Conservation (phyloP, 2,797 vertebrate genomes). For the Pantherophis alleghaniensis region DNA sequence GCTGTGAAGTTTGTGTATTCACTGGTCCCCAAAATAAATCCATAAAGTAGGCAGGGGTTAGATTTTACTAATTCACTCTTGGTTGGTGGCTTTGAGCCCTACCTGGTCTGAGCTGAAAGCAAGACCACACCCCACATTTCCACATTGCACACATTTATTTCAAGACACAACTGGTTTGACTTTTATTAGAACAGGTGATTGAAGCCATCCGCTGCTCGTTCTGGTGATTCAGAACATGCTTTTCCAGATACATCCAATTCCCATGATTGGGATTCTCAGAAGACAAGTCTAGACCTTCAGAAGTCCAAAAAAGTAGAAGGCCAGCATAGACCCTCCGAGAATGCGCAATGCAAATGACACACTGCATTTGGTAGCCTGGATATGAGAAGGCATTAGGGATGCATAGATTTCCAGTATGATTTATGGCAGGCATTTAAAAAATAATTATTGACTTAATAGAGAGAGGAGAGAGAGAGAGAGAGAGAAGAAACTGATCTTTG, state of each 20-base stretch:
- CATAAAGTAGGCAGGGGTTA: neutral
- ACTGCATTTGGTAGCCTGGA: neutral
- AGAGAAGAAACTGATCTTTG: neutral
- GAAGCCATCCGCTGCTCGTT: neutral
- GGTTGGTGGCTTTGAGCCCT: neutral
- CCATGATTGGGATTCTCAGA: neutral
- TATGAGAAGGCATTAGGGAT: neutral
- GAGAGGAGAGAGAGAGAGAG: too few species aligned
- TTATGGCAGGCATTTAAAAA: neutral
- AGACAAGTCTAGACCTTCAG: neutral
- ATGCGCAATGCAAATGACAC: neutral
- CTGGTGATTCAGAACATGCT: neutral
- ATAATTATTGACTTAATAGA: neutral
- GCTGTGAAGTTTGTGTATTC: neutral
- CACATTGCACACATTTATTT: neutral
- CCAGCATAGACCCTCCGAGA: neutral
- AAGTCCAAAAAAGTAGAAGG: neutral
- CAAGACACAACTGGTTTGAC: neutral
- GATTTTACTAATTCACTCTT: neutral
- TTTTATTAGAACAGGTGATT: neutral
- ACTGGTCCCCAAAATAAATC: neutral
- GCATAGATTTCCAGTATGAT: neutral
- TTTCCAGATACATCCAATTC: neutral
- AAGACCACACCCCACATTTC: neutral
- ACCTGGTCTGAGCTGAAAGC: neutral